Percentiles rank a stretch among this genome's conserved stretches.
Conservation (phyloP, 2,797 vertebrate species). For the Gambelia wislizenii region DNA sequence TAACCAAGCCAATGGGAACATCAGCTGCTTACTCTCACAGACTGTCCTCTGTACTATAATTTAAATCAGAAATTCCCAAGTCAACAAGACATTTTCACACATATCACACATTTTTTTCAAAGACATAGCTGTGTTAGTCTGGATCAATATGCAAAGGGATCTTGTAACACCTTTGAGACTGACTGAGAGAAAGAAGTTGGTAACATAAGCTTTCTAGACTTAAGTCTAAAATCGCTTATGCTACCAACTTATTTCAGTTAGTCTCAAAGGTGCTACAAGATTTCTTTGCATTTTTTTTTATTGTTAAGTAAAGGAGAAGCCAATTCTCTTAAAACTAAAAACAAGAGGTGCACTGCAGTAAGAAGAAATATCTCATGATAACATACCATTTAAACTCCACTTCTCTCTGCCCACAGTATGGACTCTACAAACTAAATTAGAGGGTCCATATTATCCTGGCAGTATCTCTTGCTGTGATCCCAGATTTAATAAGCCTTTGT, state of each 20-base stretch:
- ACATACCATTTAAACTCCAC: neutral
- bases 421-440: too few relatives aligned
- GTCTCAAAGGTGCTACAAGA: too few relatives aligned
- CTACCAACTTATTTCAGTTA: too few relatives aligned
- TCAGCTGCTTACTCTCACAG: neutral
- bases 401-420: neutral
- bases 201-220: too few relatives aligned
- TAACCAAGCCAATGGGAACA: neutral
- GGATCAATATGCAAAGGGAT: too few relatives aligned
- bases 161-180: too few relatives aligned
- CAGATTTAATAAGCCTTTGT: neutral
- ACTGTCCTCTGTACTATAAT: neutral
- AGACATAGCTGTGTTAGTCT: too few relatives aligned
- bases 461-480: neutral
- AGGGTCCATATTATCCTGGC: neutral
- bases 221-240: too few relatives aligned
- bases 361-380: neutral
- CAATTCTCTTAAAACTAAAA: conserved; percentile 8
- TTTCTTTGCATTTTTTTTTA: too few relatives aligned
- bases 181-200: too few relatives aligned
- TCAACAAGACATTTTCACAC: neutral
- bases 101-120: neutral
- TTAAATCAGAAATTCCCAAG: neutral
- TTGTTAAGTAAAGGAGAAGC: neutral
- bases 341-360: too few relatives aligned